These are phyloP conservation scores for Xestia sexstrigata DNA, from an alignment of 2,888 invertebrate genomes.

Conservation along the genomic window DNA sequence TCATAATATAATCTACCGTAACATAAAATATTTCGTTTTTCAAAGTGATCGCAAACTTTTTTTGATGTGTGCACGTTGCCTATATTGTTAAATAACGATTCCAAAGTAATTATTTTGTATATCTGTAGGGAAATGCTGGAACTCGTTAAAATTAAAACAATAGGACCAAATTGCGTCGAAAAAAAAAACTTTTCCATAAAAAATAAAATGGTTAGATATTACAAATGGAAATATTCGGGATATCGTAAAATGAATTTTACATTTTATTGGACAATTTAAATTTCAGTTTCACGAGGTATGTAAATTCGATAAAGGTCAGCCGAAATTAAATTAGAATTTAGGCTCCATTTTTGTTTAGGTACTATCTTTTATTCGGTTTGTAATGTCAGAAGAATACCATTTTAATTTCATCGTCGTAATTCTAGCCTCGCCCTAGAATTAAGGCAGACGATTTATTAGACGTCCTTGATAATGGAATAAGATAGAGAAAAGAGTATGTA, in stretches of 20 bases:
- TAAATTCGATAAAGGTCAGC: slow-evolving; percentile 60
- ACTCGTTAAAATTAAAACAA: slow-evolving; percentile 19
- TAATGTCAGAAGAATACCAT: slow-evolving; percentile 10
- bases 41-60: too few species aligned
- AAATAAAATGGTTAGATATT: slow-evolving; percentile 29
- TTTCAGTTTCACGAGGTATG: slow-evolving; percentile 34
- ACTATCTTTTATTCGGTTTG: slow-evolving; percentile 15
- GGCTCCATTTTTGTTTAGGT: slow-evolving; percentile 33
- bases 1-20: too few species aligned
- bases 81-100: not conserved
- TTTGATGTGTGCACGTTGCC: too few species aligned
- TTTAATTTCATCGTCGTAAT: slow-evolving; percentile 16
- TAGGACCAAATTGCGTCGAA: slow-evolving; percentile 6
- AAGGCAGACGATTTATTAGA: not conserved
- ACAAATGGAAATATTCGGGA: slow-evolving; percentile 51
- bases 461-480: not conserved
- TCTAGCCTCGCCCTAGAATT: not conserved
- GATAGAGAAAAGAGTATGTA: not conserved
- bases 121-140: not conserved
- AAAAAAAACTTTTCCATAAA: slow-evolving; percentile 12
- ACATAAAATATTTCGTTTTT: too few species aligned
- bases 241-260: slow-evolving; percentile 59
- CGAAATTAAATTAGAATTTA: slow-evolving; percentile 55
- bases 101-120: not conserved
- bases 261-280: slow-evolving; percentile 60